Evolutionary conservation across 2,797 vertebrate species (phyloP).

Genomic region (Loris lydekkerianus): DNA sequence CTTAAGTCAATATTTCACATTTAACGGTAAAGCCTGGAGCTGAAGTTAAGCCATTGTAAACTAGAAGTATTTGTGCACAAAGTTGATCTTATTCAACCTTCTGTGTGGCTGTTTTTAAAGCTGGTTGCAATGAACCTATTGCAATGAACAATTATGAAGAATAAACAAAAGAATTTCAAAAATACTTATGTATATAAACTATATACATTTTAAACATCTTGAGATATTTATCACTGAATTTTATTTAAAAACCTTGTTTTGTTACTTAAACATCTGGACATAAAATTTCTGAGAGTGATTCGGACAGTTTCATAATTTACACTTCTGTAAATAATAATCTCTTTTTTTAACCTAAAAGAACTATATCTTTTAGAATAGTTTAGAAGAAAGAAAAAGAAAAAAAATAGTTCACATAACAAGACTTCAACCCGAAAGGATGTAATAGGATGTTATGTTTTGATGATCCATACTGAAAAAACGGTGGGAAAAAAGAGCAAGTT

Average conservation of each 20-base stretch:
- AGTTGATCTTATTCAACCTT: background rate
- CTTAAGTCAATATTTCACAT: background rate
- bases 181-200: background rate
- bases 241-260: slow-evolving; percentile 60
- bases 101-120: background rate
- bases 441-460: slow-evolving; percentile 20
- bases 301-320: slow-evolving; percentile 31
- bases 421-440: background rate
- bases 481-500: background rate
- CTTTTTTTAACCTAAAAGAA: background rate
- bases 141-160: background rate
- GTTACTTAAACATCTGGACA: background rate
- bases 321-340: slow-evolving; percentile 16
- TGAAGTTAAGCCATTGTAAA: background rate
- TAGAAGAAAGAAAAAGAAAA: background rate
- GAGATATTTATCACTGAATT: background rate
- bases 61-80: too few relatives aligned
- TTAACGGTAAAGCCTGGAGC: background rate
- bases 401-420: background rate
- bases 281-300: background rate
- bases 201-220: slow-evolving; percentile 1
- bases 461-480: background rate
- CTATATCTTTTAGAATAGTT: background rate
- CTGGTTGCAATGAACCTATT: background rate
- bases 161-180: slow-evolving; percentile 16